A percentile compares a stretch with the other conserved stretches of the same genome.
phyloP scores from a whole-genome alignment of 2,113 vertebrate species.

The Aegotheles bennettii region DNA sequence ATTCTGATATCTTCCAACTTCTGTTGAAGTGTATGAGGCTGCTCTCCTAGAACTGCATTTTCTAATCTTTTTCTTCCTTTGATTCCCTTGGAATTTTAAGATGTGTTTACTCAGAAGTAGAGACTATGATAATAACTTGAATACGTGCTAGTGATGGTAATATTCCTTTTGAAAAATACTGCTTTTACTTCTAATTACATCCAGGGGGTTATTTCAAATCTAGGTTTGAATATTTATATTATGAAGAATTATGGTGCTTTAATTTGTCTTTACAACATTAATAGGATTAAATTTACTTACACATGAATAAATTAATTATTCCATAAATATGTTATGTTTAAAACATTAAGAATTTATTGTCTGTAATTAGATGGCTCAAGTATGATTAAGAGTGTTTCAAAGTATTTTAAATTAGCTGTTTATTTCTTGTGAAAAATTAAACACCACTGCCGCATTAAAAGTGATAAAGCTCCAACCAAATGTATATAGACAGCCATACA shows the following conservation, averaged over 20 bases:
- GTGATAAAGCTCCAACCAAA: background rate
- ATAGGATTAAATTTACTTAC: conserved; percentile 41
- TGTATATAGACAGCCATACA: background rate
- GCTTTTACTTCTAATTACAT: background rate
- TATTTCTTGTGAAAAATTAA: conserved; percentile 32
- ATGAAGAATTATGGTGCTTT: background rate
- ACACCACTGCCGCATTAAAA: background rate
- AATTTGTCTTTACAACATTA: conserved; percentile 45
- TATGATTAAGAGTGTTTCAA: conserved; percentile 32
- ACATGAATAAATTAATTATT: conserved; percentile 41
- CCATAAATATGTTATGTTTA: conserved; percentile 32
- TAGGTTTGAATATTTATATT: background rate
- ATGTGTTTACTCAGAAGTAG: background rate
- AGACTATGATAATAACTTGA: background rate
- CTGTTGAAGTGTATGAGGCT: background rate
- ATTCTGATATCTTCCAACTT: background rate
- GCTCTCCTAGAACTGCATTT: background rate
- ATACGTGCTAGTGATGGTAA: background rate
- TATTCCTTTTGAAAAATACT: background rate
- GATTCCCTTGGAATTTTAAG: background rate
- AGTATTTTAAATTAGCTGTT: conserved; percentile 30
- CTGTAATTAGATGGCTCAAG: background rate
- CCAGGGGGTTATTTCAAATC: background rate
- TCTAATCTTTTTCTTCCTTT: background rate
- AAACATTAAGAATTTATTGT: conserved; percentile 38